Evolutionary conservation across 2,113 vertebrate species (phyloP).

Genomic region (Heliornis fulica): DNA sequence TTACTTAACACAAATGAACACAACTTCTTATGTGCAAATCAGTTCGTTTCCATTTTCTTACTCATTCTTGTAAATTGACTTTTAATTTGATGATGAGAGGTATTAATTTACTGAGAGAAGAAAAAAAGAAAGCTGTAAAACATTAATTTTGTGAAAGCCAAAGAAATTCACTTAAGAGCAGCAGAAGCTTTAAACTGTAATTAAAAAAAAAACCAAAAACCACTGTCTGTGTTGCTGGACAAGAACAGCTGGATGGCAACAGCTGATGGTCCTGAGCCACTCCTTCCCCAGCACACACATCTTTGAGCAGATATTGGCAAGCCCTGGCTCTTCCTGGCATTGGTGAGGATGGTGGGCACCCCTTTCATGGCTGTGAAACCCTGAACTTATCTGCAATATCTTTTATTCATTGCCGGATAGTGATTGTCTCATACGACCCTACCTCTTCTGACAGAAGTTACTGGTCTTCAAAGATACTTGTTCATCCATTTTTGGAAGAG

Average conservation of each 20-base stretch:
- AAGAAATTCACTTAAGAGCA: not conserved
- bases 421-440: not conserved
- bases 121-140: not conserved
- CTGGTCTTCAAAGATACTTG: not conserved
- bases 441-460: not conserved
- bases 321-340: not conserved
- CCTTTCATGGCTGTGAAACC: not conserved
- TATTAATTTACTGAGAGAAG: not conserved
- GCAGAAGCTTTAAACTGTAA: not conserved
- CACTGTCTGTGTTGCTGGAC: not conserved
- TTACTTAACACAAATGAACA: not conserved
- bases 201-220: not conserved
- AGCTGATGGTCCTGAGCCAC: not conserved
- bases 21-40: not conserved
- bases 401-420: accelerated
- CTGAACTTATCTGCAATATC: not conserved
- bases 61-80: not conserved
- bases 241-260: too few relatives aligned
- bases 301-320: not conserved
- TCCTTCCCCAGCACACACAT: not conserved
- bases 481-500: not conserved
- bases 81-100: not conserved
- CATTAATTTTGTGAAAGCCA: not conserved
- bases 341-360: accelerated
- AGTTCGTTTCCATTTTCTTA: not conserved